Evolutionary conservation across 1,140 invertebrate species (phyloP), one percentile per base, ranked within the genome.

Genomic region (Drosophila pachea): DNA sequence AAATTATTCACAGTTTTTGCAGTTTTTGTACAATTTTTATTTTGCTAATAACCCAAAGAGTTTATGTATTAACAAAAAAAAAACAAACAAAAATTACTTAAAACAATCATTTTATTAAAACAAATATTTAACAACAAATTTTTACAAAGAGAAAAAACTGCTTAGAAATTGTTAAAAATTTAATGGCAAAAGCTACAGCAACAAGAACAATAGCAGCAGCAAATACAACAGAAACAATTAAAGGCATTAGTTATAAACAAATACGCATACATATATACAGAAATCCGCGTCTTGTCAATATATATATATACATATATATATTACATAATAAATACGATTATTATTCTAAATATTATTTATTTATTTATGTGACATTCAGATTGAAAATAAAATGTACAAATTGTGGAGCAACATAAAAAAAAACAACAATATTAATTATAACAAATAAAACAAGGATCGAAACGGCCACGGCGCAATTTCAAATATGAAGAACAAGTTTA

Each of bases 261-360:
- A 43, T 71, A 69, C 59, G 55, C 48, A 47, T 68, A 71, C 45
- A 63, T 63, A 73, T 76, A 70, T 58, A 52, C 29, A 47, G 16
- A 86, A 86, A 86, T 86, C 81, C 76, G 76, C 82, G 81, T 86
- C 81, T 86, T 86, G 81, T 86, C 81, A 86, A 81, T 47, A 74
- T 70, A 16, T 47, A 47, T 22, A 6, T 9, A 69, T 64, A 43
- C 56, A 58, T 22, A 45, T 22, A 4, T 16, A 16, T 68, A 68
- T 67, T 43, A 74, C 54, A 71, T 66, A 53, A 56, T 58, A 62
- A 63, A 38, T 62, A 58, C 53, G 11, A 70, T 60, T 67, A 72
- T 67, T 73, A 68, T 76, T 65, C 61, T 38, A 76, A 54, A 67
- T 75, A 63, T 62, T 48, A 60, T 65, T 69, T 72, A 73, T 55